Conservation (phyloP, 2,797 vertebrate genomes). For the Salarias fasciatus region DNA sequence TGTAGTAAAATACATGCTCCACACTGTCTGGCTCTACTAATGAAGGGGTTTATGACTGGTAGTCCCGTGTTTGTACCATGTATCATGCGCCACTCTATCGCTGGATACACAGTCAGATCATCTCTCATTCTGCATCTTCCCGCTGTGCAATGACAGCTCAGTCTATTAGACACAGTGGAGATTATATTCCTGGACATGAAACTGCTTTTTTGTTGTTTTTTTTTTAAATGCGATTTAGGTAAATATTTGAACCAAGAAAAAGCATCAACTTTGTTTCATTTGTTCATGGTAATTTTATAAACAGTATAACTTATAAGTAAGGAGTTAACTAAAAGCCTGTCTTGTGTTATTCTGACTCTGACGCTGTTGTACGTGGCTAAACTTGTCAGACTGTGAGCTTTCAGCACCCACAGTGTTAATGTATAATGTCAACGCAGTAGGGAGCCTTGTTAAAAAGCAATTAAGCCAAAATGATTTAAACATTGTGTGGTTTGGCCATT, state of each 20-base stretch:
- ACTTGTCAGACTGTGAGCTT: constrained; percentile 74
- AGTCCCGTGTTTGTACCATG: constrained; percentile 79
- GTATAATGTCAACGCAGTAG: constrained; percentile 81
- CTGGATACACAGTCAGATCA: constrained; percentile 63
- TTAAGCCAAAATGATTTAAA: constrained; percentile 85
- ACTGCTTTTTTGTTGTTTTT: constrained; percentile 11
- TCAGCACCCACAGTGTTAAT: constrained; percentile 83
- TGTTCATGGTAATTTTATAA: constrained; percentile 51
- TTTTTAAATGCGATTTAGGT: constrained; percentile 7
- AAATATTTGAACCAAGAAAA: neutral
- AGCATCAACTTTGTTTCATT: neutral
- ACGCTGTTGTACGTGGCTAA: constrained; percentile 64
- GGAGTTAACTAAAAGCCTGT: constrained; percentile 44
- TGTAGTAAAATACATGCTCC: constrained; percentile 87
- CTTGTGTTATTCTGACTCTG: constrained; percentile 64
- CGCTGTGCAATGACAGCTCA: constrained; percentile 25
- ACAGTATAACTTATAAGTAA: constrained; percentile 24
- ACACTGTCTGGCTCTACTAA: constrained; percentile 86
- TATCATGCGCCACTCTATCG: constrained; percentile 70
- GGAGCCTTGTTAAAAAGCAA: constrained; percentile 86
- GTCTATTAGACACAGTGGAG: constrained; percentile 31
- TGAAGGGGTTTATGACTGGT: constrained; percentile 82
- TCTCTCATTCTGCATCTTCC: constrained; percentile 60
- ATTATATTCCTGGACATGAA: constrained; percentile 20
- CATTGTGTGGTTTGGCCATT: constrained; percentile 77